Evolutionary conservation across 2,113 vertebrate genomes (phyloP), one percentile per base, ranked within the genome.

Genomic region (Chaetodon trifascialis): DNA sequence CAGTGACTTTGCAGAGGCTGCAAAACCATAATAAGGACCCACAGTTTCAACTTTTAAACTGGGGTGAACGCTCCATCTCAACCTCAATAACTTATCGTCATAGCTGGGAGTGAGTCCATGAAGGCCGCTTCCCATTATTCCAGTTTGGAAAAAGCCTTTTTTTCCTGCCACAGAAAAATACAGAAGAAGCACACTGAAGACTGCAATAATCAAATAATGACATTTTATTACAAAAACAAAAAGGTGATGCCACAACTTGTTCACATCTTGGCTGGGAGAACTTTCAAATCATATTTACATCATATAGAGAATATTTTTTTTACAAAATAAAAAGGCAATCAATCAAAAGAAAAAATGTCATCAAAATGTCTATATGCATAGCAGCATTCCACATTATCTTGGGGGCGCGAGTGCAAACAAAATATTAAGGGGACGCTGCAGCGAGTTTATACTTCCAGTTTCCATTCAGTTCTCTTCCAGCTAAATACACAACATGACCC

Each of bases 261-360:
- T 58, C 62, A 75, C 3, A 2, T 85, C 30, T 77, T 64, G 14
- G 79, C 49, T 58, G 66, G 76, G 51, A 59, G 58, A 83, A 68
- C 8, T 64, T 56, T 58, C 19, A 72, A 21, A 71, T 62, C 42
- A 73, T 90, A 94, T 94, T 84, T 91, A 93, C 89, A 93, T 76
- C 72, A 83, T 90, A 62, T 79, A 90, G 86, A 92, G 19, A 79
- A 44, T 66, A 5, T 40, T 55, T 40, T 38, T 59, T 1, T 56
- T 15, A 30, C 73, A 38, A 56, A 47, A 30, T 52, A 54, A 68
- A 72, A 72, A 62, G 19, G 5, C 0, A 15, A 14, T 65, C 49
- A 11, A 58, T 69, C 34, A 21, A 72, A 55, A 55, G n/a, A 23
- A 55, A 11, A 55, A 67, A 76, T 16, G 30, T 60, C 55, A 30